These are phyloP conservation scores for Epizoanthus stellaris DNA, from an alignment of 92 coral and sea anemone genomes.

Conservation along the genomic window DNA sequence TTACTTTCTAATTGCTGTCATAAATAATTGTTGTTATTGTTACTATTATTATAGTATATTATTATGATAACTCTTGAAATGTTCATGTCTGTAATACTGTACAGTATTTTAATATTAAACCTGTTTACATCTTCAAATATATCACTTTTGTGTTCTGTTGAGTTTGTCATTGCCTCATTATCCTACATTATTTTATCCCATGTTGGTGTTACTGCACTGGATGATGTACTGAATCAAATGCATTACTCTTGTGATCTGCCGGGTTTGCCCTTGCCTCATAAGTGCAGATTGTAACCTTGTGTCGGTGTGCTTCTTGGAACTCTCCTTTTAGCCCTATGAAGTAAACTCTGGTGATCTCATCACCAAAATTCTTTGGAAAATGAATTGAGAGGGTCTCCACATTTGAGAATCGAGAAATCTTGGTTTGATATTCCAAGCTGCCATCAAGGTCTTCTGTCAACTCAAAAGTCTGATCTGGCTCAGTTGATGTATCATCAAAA, in stretches of 20 bases:
- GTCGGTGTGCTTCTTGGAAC: constrained; percentile 88
- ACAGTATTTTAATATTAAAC: too few species aligned
- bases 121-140: not conserved
- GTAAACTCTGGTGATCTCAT: constrained; percentile 89
- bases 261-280: constrained; percentile 97
- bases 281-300: constrained; percentile 93
- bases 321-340: constrained; percentile 95
- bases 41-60: too few species aligned
- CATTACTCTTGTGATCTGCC: constrained; percentile 90
- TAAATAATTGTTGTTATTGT: too few species aligned
- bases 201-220: constrained; percentile 53
- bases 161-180: not conserved
- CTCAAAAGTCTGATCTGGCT: constrained; percentile 93
- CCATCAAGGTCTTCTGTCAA: constrained; percentile 91
- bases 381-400: constrained; percentile 90
- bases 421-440: constrained; percentile 87
- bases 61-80: too few species aligned
- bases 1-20: too few species aligned
- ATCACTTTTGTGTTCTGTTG: not conserved
- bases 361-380: constrained; percentile 95
- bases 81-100: too few species aligned
- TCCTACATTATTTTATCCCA: not conserved
- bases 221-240: constrained; percentile 86
- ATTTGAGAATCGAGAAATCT: constrained; percentile 92
- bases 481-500: constrained; percentile 87